Evolutionary conservation across 2,888 invertebrate genomes (phyloP), one percentile per base, ranked within the genome.

Genomic region (Electrophaes corylata): DNA sequence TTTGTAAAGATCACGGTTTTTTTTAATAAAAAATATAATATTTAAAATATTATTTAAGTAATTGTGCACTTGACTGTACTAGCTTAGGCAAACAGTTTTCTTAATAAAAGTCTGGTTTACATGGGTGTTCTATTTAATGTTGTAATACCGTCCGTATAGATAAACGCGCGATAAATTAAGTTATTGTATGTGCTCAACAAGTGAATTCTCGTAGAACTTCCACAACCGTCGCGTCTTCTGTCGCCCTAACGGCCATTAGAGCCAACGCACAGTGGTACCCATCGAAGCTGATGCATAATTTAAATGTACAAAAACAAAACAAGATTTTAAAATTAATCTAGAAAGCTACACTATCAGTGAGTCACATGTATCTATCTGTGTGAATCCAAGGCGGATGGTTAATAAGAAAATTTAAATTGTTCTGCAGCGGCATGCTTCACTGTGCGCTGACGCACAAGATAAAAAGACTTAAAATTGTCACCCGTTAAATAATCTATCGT

Each of bases 61-160:
- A 6, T 29, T 29, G 8, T 29, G 6, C 23, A 23, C 26, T 29
- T 29, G 10, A 29, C 10, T 29, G 26, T 29, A 29, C 10, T 29
- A 29, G 26, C 26, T 1, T 10, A 29, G 10, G 26, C 26, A 29
- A 29, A 10, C 26, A 16, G 12, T 20, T 50, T 35, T 19, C 10
- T 33, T 33, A 4, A 29, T 8, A 16, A 10, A 14, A 26, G 44
- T 26, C 37, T n/a, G 11, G 26, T 44, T 40, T 29, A 50, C 31
- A 54, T 57, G 48, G 56, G 52, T 61, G 48, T 62, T 66, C 52
- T 51, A 63, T 63, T 61, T 64, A 64, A 18, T 62, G 64, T 65
- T 64, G 41, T 59, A 55, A 64, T 61, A 60, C 69, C 65, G 67
- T 69, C 69, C 69, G 29, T 64, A 61, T n/a, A 43, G 10, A 39